phyloP scores from a whole-genome alignment of 2,888 invertebrate species.

The Nycteola revayana region DNA sequence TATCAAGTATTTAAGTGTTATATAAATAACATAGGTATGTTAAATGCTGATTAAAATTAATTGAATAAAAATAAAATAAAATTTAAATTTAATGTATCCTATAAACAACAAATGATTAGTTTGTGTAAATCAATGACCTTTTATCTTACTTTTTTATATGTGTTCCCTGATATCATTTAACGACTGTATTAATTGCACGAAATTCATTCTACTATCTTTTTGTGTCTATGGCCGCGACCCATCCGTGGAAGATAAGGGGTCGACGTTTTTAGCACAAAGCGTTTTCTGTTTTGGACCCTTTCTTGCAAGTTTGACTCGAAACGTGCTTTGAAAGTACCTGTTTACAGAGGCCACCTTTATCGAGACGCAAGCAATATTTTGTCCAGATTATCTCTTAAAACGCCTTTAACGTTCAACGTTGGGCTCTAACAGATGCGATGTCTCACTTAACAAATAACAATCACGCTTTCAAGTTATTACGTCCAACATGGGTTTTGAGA shows the following conservation, averaged over 20 bases:
- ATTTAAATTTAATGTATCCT: too few relatives aligned
- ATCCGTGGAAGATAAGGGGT: constrained; percentile 75
- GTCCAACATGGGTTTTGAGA: constrained; percentile 41
- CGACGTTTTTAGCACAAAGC: constrained; percentile 81
- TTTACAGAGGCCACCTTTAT: constrained; percentile 67
- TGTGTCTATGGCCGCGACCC: constrained; percentile 67
- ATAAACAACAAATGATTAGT: too few relatives aligned
- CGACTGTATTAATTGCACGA: constrained; percentile 25
- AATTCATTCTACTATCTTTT: constrained; percentile 39
- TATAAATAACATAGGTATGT: too few relatives aligned
- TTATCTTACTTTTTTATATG: too few relatives aligned
- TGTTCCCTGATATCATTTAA: too few relatives aligned
- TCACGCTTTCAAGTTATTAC: constrained; percentile 53
- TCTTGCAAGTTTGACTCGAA: constrained; percentile 72
- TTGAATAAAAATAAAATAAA: too few relatives aligned
- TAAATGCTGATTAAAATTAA: too few relatives aligned
- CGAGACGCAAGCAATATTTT: constrained; percentile 64
- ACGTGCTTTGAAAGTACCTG: constrained; percentile 71
- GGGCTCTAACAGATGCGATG: constrained; percentile 58
- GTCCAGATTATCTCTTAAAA: constrained; percentile 70
- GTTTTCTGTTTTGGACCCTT: constrained; percentile 76
- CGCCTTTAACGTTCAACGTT: constrained; percentile 61
- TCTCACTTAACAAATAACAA: constrained; percentile 71
- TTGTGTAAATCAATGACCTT: too few relatives aligned
- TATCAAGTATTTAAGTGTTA: too few relatives aligned